Conservation (phyloP, 1,140 invertebrate genomes). For the Aradophagus sp. region DNA sequence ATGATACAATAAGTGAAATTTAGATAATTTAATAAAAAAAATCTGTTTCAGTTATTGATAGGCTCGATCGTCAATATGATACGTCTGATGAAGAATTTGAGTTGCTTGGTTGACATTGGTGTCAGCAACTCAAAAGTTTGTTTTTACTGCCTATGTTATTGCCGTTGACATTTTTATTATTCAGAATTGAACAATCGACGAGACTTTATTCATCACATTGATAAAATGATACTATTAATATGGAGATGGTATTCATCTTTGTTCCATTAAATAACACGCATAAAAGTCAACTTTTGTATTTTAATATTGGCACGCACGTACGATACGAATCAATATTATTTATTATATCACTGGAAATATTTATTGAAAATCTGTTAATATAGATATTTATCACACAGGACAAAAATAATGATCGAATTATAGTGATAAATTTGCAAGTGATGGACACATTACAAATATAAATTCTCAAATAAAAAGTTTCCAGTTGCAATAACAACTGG, state of each 20-base stretch:
- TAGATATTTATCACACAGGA: too few species aligned
- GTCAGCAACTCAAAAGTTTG: slow-evolving; percentile 12
- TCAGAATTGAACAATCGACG: slow-evolving; percentile 23
- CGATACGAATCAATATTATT: slow-evolving; percentile 16
- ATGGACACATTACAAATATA: too few species aligned
- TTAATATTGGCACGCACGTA: slow-evolving; percentile 27
- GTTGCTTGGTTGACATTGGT: slow-evolving; percentile 73
- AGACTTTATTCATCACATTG: slow-evolving; percentile 22
- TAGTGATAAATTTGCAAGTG: too few species aligned
- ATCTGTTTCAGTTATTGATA: slow-evolving; percentile 64
- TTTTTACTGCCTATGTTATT: slow-evolving; percentile 56
- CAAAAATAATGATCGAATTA: too few species aligned
- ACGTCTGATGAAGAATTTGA: slow-evolving; percentile 78
- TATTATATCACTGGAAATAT: slow-evolving; percentile 14
- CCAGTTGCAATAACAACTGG: too few species aligned
- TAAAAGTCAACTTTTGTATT: slow-evolving; percentile 42
- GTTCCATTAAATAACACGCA: slow-evolving; percentile 26
- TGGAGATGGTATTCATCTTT: too few species aligned
- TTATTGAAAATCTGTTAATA: slow-evolving; percentile 7
- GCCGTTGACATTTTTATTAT: slow-evolving; percentile 47
- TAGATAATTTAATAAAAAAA: slow-evolving; percentile 7
- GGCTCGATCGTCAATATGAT: slow-evolving; percentile 70
- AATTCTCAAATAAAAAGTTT: too few species aligned
- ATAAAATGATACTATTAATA: too few species aligned
- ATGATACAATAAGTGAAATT: not conserved